A percentile compares a stretch with the other conserved stretches of the same genome.
Evolutionary conservation across 2,888 invertebrate genomes (phyloP).

Genomic region (Chaetoderma sp.): DNA sequence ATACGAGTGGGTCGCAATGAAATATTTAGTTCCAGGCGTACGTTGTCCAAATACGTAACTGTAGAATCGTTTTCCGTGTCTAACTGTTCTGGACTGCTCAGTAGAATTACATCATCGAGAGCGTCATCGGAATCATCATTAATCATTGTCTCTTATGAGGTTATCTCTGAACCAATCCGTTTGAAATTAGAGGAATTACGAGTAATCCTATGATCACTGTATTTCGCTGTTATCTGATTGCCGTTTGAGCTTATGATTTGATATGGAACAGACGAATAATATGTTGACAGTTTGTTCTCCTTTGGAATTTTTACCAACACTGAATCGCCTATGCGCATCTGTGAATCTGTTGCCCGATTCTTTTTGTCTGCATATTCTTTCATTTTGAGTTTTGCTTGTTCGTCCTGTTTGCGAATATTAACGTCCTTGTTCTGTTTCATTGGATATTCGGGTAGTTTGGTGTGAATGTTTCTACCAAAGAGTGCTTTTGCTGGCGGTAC

Average conservation of each 20-base stretch:
- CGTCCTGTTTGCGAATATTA: background rate
- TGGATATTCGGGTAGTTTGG: background rate
- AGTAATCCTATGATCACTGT: background rate
- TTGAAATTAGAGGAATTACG: background rate
- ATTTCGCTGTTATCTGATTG: background rate
- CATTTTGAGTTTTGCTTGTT: background rate
- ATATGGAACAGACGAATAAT: background rate
- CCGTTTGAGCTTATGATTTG: background rate
- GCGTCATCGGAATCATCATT: too few relatives aligned
- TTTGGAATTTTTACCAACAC: background rate
- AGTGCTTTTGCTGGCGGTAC: background rate
- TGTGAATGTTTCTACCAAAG: background rate
- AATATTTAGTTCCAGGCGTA: too few relatives aligned
- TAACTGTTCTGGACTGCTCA: too few relatives aligned
- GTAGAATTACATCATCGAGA: too few relatives aligned
- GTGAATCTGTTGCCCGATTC: too few relatives aligned
- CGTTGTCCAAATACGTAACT: too few relatives aligned
- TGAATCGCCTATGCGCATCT: too few relatives aligned
- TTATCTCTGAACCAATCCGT: too few relatives aligned
- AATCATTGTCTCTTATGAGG: too few relatives aligned
- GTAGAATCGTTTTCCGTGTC: too few relatives aligned
- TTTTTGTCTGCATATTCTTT: background rate
- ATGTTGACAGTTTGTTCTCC: background rate
- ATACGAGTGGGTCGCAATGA: too few relatives aligned
- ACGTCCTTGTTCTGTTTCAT: background rate